Conservation (phyloP, 2,113 vertebrate species). For the Ciconia boyciana region DNA sequence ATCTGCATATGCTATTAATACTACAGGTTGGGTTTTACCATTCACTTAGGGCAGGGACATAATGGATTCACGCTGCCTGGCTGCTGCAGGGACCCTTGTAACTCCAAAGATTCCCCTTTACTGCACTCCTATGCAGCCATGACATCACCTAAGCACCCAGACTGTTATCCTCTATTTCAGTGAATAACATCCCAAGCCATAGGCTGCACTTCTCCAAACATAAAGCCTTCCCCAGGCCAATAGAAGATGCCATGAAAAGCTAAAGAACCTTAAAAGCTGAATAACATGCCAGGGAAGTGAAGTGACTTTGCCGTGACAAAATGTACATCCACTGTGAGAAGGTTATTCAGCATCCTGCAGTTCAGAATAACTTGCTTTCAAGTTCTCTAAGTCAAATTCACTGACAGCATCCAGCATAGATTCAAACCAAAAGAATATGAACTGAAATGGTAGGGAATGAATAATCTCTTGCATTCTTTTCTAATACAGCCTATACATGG, state of each 20-base stretch:
- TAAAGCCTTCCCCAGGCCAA: background rate
- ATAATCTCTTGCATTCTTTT: background rate
- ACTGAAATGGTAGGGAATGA: background rate
- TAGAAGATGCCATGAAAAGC: background rate
- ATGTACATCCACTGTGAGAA: background rate
- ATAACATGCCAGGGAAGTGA: background rate
- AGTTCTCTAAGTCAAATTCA: conserved; percentile 8
- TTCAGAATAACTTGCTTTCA: background rate
- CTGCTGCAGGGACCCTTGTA: background rate
- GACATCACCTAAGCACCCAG: background rate
- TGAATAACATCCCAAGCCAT: background rate
- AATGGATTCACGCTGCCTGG: accelerated
- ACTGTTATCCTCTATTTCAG: background rate
- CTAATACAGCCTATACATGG: background rate
- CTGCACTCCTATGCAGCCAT: background rate
- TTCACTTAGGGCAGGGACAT: background rate
- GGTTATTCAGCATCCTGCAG: background rate
- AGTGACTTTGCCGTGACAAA: background rate
- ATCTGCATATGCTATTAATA: background rate
- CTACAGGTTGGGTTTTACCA: background rate
- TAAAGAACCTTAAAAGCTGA: background rate
- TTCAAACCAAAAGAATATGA: conserved; percentile 3
- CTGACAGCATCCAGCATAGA: background rate
- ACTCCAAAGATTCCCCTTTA: background rate
- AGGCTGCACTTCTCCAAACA: background rate